Base-by-base conservation (phyloP, 2,113 vertebrate genomes). In the Felis chaus region DNA sequence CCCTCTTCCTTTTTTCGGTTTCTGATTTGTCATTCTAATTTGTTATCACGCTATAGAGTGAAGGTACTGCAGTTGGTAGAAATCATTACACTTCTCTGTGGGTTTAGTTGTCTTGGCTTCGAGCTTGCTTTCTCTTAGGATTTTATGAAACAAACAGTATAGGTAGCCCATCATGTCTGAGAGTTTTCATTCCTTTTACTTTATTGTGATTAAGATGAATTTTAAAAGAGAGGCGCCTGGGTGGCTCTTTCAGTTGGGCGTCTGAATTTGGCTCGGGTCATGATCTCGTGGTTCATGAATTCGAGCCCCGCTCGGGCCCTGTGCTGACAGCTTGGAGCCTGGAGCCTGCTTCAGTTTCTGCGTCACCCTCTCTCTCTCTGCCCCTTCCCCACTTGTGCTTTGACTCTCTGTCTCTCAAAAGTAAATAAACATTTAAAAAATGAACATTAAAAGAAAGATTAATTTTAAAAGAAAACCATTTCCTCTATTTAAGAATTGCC, bases 111-210 rank as follows among this genome's bases (percentile, higher is more conserved):
- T 91, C 76, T 41, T 81, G 88, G 9, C 36, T 65, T 50, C 84
- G 78, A 82, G 53, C 69, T 95, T 97, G 74, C 83, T 95, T 95
- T 74, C 66, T 48, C 21, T 73, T 73, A 39, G 57, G 71, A 92
- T 63, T 83, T 1, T 39, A n/a, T 63, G 79, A 86, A 65, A 74
- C 74, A 89, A 39, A 84, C 18, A 55, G 0, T 57, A 39, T 15
- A 83, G 80, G 74, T 39, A 73, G 39, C 39, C 71, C 74, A 57
- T 94, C 23, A 4, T 1, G 4, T 79, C 50, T 81, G 76, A 96
- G 91, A 45, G 45, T 80, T 96, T 91, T 82, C 14, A 27, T 92
- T 79, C 69, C 74, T 95, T 91, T 92, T 89, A 66, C 86, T 95
- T 81, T 92, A 45, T 31, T 92, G 83, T 81, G 71, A 86, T 89